Percentiles rank a stretch among this genome's conserved stretches.
phyloP scores from a whole-genome alignment of 2,113 vertebrate genomes.

The Scomber japonicus region DNA sequence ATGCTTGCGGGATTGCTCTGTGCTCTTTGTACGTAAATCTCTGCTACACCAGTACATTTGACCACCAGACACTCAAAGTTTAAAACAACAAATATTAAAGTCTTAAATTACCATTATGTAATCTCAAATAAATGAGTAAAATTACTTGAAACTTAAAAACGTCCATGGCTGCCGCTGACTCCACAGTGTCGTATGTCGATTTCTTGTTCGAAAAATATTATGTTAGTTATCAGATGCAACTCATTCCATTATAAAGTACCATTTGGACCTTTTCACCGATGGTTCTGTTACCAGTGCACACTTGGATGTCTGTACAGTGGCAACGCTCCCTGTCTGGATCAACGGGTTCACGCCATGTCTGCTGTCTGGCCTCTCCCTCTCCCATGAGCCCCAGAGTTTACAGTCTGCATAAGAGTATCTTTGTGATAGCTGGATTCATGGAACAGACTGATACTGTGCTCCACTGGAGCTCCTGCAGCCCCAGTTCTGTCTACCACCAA shows the following conservation, averaged over 20 bases:
- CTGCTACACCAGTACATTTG: background rate
- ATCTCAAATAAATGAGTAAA: too few relatives aligned
- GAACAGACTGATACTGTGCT: conserved; percentile 45
- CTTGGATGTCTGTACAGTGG: conserved; percentile 34
- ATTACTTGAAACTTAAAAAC: too few relatives aligned
- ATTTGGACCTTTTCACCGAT: conserved; percentile 8
- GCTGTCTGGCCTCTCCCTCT: conserved; percentile 65
- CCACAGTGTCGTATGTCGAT: background rate
- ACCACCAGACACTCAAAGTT: conserved; percentile 22
- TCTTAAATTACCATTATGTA: too few relatives aligned
- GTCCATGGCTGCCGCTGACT: background rate
- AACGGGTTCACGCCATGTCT: conserved; percentile 42
- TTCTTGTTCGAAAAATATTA: background rate
- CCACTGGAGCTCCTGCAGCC: background rate
- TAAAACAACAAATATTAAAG: conserved; percentile 21
- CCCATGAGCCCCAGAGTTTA: conserved; percentile 48
- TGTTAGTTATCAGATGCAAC: conserved; percentile 12
- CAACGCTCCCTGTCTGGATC: conserved; percentile 53
- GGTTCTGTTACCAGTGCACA: conserved; percentile 10
- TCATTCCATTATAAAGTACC: conserved; percentile 6
- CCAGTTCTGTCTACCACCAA: background rate
- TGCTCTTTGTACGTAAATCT: background rate
- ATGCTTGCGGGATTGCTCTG: background rate
- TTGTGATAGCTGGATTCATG: conserved; percentile 63
- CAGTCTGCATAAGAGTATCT: conserved; percentile 70